Evolutionary conservation across 2,888 invertebrate genomes (phyloP), one percentile per base, ranked within the genome.

Genomic region (Rutpela maculata): DNA sequence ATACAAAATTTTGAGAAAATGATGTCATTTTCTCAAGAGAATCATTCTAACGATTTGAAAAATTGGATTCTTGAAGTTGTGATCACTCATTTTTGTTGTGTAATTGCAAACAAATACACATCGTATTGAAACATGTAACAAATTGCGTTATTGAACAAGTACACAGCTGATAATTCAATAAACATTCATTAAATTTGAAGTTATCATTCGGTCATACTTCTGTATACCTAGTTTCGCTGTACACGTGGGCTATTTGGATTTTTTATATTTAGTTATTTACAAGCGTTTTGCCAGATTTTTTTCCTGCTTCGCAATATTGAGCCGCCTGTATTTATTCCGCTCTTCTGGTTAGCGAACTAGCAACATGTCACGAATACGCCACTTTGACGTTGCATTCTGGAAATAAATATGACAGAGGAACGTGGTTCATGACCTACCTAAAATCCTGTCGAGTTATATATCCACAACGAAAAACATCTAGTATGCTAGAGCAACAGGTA

Each of bases 361-460:
- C 50, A 50, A 2, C 50, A n/a, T 50, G n/a, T n/a, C 15, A n/a
- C 15, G n/a, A 50, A n/a, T 7, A n/a, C n/a, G n/a, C 43, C 43
- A 50, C 15, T 15, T n/a, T 50, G n/a, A 50, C 50, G n/a, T 15
- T 6, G 50, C n/a, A 50, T 50, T 43, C 50, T 50, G 15, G 50
- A 50, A 50, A 50, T 50, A 50, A 50, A 50, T 50, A 50, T 50
- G 50, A 50, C 50, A 50, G 50, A 50, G 50, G 6, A n/a, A 19
- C 63, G 70, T 60, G 56, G 67, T 67, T 76, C 71, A 72, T 71
- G 75, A 75, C 78, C 78, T 78, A 78, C 78, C 74, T 78, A 31
- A 78, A 75, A 60, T 75, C 22, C 55, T 18, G 17, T 62, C 62
- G 55, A 62, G 69, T 73, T 76, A 38, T 55, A 31, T 31, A 31